Evolutionary conservation across 2,113 vertebrate genomes (phyloP), one percentile per base, ranked within the genome.

Genomic region (Heterotilapia buettikoferi): DNA sequence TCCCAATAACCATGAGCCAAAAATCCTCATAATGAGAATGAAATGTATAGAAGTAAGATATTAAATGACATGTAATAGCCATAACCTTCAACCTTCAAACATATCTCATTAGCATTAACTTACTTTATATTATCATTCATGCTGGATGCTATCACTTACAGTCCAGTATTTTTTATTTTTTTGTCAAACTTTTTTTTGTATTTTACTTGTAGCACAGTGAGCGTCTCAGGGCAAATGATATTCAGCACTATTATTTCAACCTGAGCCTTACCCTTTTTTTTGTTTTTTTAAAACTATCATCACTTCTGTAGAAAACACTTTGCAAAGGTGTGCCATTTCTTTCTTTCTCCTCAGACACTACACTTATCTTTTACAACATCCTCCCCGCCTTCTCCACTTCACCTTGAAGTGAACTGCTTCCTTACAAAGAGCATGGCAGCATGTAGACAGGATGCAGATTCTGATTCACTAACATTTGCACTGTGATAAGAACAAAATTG

Each of bases 281-380:
- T 21, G 0, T 68, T 68, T 16, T 71, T 71, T 71, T 24, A 0
- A 18, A 29, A 29, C 4, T 18, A 47, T 50, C 16, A 29, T 76
- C 24, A 76, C 24, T 76, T 45, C 43, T 47, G 43, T 73, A 47
- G 16, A 47, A 76, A 31, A 76, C 71, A 47, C 24, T 50, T 19
- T 76, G 43, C 2, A 76, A 5, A 47, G 43, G 6, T 29, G 43
- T 19, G 16, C 16, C 43, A 2, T 76, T 47, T 76, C 43, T 7
- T 12, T 19, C 43, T 76, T 50, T 29, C 71, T 29, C 43, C 16
- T 19, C 43, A 29, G 14, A 76, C 24, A 47, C 71, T 29, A 29
- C 43, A 50, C 16, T 7, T 76, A 29, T 29, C 24, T 76, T 47
- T 76, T 47, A 29, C 24, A 50, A 19, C 71, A 76, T 29, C 43